Evolutionary conservation across 2,888 invertebrate species (phyloP).

Genomic region (Copidosoma aretas): DNA sequence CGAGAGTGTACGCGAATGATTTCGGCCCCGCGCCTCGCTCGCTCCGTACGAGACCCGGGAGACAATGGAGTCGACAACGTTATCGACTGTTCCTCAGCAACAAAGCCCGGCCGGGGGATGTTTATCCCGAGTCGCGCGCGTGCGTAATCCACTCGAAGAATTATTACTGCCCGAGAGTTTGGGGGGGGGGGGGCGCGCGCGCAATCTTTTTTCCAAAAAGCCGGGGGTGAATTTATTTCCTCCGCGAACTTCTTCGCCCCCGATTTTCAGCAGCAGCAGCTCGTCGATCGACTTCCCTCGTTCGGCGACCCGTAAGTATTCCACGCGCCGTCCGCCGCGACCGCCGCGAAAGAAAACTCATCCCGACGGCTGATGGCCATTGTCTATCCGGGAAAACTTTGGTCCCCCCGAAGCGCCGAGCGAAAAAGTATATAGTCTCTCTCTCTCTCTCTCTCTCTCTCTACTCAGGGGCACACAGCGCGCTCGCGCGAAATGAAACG

Average conservation of each 20-base stretch:
- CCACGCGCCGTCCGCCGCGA: constrained; percentile 11
- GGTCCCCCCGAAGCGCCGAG: constrained; percentile 16
- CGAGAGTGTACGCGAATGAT: constrained; percentile 11
- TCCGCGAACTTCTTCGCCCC: not conserved
- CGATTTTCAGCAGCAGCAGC: constrained; percentile 23
- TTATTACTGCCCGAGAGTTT: not conserved
- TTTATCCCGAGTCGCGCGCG: constrained; percentile 19
- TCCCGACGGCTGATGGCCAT: not conserved
- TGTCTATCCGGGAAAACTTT: constrained; percentile 21
- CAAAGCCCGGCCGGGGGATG: constrained; percentile 1
- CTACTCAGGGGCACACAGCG: not conserved
- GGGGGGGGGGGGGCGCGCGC: not conserved
- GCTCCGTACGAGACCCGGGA: not conserved
- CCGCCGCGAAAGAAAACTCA: not conserved
- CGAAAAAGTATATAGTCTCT: too few relatives aligned
- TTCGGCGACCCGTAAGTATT: constrained; percentile 23
- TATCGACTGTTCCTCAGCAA: constrained; percentile 22
- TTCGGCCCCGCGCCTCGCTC: constrained; percentile 5
- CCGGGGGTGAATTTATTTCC: constrained; percentile 22
- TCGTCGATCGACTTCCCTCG: not conserved
- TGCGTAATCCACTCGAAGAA: constrained; percentile 27
- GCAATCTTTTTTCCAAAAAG: constrained; percentile 28
- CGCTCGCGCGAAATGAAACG: constrained; percentile 39
- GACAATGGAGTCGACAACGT: not conserved
- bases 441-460: too few relatives aligned